Base-by-base conservation (phyloP, 2,113 vertebrate genomes). In the Coryphaenoides rupestris region DNA sequence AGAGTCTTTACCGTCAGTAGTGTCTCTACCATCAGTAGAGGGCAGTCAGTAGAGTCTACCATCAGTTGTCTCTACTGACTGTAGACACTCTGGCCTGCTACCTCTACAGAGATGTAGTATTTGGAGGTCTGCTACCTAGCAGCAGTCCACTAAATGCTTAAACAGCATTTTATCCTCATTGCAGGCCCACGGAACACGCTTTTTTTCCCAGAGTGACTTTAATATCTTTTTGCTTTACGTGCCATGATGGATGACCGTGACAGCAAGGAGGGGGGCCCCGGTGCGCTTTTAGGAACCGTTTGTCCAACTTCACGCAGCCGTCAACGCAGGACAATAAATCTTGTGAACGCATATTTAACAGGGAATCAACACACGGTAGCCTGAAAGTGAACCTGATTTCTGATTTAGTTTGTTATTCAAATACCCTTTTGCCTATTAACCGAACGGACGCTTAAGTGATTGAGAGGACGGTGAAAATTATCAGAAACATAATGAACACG, bases 231-330 rank as follows among this genome's bases (percentile, higher is more conserved):
- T 80, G 80, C 78, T 84, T 87, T 74, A 84, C 74, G 71, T 87
- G 86, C 75, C 84, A 73, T 89, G 87, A 89, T 88, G 88, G 89
- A 90, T 88, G 81, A 81, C 85, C 80, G 66, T 87, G 87, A 87
- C 86, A 87, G 75, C 23, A 74, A 62, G 57, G 56, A 52, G 64
- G 60, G 59, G 13, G 22, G 65, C 19, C 65, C 22, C 33, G 68
- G 60, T 76, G 72, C 74, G 62, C 54, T n/a, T 77, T 72, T 63
- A 63, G 59, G 64, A 81, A 71, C 74, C 66, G 21, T 80, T 79
- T 81, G 76, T 77, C 79, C 78, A 76, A 77, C 72, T 66, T 69
- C 47, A 65, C 74, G 76, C 68, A 74, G 67, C 72, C 61, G 72
- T 79, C 68, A 69, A 55, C 24, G 63, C 63, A 58, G 64, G 77